Percentiles rank a stretch among this genome's conserved stretches.
Evolutionary conservation across 2,113 vertebrate species (phyloP).

Genomic region (Zeus faber): DNA sequence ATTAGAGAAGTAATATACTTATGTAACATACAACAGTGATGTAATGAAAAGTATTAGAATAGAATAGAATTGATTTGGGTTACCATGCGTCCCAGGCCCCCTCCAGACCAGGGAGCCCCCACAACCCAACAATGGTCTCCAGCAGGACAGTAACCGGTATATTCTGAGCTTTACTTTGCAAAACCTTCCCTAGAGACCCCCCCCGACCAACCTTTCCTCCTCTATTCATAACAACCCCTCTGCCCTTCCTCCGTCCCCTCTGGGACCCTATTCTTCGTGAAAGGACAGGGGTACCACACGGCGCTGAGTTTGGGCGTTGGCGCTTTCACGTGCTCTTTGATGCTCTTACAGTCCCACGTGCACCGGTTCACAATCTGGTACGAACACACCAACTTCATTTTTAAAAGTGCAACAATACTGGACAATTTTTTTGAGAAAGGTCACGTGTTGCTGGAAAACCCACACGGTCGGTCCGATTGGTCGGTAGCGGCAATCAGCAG

Average conservation of each 20-base stretch:
- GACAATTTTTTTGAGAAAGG: too few relatives aligned
- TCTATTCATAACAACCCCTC: slow-evolving; percentile 25
- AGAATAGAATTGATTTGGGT: background rate
- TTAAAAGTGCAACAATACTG: too few relatives aligned
- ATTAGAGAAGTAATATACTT: too few relatives aligned
- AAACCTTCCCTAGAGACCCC: background rate
- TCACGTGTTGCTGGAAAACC: too few relatives aligned
- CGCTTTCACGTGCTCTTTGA: slow-evolving; percentile 10
- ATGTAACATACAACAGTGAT: too few relatives aligned
- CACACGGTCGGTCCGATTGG: too few relatives aligned
- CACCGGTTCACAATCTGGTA: too few relatives aligned
- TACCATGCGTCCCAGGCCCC: too few relatives aligned
- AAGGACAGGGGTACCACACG: slow-evolving; percentile 16
- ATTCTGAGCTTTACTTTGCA: background rate
- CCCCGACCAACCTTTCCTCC: slow-evolving; percentile 21
- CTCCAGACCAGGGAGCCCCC: slow-evolving; percentile 15
- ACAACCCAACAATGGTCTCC: background rate
- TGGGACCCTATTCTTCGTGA: slow-evolving; percentile 30
- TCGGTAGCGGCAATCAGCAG: too few relatives aligned
- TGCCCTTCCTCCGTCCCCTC: slow-evolving; percentile 35
- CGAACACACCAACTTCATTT: too few relatives aligned
- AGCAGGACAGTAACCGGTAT: slow-evolving; percentile 10
- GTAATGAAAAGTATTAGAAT: background rate
- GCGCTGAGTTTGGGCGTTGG: background rate
- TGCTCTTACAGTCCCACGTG: too few relatives aligned